Conservation (phyloP, 92 coral and sea anemone genomes). For the Porites evermanni region DNA sequence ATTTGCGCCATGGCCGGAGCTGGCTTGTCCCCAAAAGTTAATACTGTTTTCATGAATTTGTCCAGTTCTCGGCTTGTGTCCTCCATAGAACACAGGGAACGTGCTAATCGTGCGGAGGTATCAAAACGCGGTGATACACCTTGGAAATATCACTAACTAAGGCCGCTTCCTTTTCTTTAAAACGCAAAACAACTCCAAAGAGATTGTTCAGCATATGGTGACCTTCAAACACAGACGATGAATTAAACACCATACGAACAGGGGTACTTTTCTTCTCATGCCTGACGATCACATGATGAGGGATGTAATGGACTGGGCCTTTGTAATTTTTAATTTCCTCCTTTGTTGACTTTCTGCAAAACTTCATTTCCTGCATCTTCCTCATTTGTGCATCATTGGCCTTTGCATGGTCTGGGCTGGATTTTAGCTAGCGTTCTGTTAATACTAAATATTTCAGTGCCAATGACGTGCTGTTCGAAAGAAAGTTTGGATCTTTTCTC, state of each 20-base stretch:
- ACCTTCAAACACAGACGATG: constrained; percentile 59
- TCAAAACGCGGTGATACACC: constrained; percentile 62
- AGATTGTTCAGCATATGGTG: constrained; percentile 56
- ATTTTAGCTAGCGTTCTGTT: constrained; percentile 43
- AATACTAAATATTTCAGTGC: constrained; percentile 52
- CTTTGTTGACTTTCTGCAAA: constrained; percentile 48
- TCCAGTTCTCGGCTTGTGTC: constrained; percentile 50
- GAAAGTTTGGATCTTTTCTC: constrained; percentile 48
- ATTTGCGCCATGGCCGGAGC: constrained; percentile 78
- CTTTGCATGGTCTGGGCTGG: constrained; percentile 48
- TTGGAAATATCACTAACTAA: constrained; percentile 60
- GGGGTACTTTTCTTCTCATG: constrained; percentile 61
- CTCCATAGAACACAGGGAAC: constrained; percentile 60
- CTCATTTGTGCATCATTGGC: constrained; percentile 55
- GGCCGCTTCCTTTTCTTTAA: constrained; percentile 60
- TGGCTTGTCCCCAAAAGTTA: constrained; percentile 75
- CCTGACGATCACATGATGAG: constrained; percentile 51
- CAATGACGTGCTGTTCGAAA: constrained; percentile 51
- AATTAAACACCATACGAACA: constrained; percentile 60
- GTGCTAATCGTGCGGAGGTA: constrained; percentile 55
- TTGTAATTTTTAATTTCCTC: constrained; percentile 36
- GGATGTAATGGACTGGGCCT: constrained; percentile 62
- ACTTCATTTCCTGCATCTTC: constrained; percentile 51
- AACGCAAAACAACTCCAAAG: constrained; percentile 67
- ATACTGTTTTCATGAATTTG: constrained; percentile 54